A percentile compares a stretch with the other conserved stretches of the same genome.
Evolutionary conservation across 1,140 invertebrate genomes (phyloP).

Genomic region (Trichonephila clavipes): DNA sequence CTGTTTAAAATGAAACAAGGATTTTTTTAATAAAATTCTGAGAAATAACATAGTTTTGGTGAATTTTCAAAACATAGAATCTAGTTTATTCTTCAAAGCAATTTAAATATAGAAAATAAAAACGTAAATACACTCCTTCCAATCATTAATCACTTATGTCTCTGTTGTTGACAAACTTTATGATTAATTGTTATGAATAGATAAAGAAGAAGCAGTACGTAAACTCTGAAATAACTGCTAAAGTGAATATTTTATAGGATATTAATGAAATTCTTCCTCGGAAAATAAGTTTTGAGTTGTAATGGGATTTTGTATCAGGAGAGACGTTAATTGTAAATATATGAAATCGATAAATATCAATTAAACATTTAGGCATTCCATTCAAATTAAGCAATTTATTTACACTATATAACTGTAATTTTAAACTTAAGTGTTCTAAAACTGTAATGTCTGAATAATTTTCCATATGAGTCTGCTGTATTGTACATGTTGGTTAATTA

Average conservation of each 20-base stretch:
- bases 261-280: neutral
- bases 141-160: neutral
- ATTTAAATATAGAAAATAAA: neutral
- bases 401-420: too few relatives aligned
- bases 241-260: conserved; percentile 10
- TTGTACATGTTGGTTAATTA: too few relatives aligned
- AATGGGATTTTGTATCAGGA: too few relatives aligned
- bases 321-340: too few relatives aligned
- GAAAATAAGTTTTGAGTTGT: too few relatives aligned
- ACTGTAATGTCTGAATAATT: too few relatives aligned
- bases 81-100: neutral
- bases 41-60: neutral
- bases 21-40: neutral
- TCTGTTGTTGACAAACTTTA: neutral
- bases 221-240: neutral
- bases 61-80: neutral
- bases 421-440: too few relatives aligned
- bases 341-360: too few relatives aligned
- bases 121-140: neutral
- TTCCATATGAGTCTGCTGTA: too few relatives aligned
- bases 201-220: conserved; percentile 12
- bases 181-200: neutral
- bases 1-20: neutral
- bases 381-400: too few relatives aligned
- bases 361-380: too few relatives aligned